Base-by-base conservation (phyloP, 1,140 invertebrate species). In the Solen grandis region DNA sequence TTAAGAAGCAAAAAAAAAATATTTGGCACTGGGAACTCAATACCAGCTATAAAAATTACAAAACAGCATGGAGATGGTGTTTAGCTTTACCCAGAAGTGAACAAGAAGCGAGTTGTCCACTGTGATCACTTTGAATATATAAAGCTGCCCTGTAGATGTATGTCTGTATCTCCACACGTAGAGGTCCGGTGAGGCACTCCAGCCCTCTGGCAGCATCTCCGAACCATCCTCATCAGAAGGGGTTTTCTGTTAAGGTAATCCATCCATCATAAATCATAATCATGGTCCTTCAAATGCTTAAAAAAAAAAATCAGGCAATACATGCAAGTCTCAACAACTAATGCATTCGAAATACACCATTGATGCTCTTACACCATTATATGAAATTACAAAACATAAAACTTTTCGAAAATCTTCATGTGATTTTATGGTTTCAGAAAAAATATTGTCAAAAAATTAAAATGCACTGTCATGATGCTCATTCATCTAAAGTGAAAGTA, bases 31-130 rank as follows among this genome's bases (percentile, higher is more conserved):
- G n/a, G n/a, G n/a, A n/a, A n/a, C n/a, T n/a, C n/a, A n/a, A n/a
- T n/a, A n/a, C n/a, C n/a, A n/a, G n/a, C n/a, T n/a, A n/a, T n/a
- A n/a, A n/a, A n/a, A n/a, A n/a, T n/a, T n/a, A n/a, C n/a, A n/a
- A n/a, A n/a, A n/a, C n/a, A n/a, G n/a, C n/a, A n/a, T n/a, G n/a
- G n/a, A n/a, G n/a, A n/a, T n/a, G n/a, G n/a, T n/a, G n/a, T n/a
- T n/a, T n/a, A n/a, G n/a, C n/a, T 25, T 57, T 41, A 77, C 74
- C 74, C 74, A 77, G 35, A 77, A 77, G 59, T 77, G 74, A 31
- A 77, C 63, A 2, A 77, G 33, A n/a, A 77, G n/a, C 10, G 52
- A 36, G 22, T 60, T 60, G 63, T 77, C 74, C 0, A 77, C 74
- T 1, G 25, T 46, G 16, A 77, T 68, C 3, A 77, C 35, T 68